Conservation (phyloP, 2,797 vertebrate genomes). For the Squalus acanthias region DNA sequence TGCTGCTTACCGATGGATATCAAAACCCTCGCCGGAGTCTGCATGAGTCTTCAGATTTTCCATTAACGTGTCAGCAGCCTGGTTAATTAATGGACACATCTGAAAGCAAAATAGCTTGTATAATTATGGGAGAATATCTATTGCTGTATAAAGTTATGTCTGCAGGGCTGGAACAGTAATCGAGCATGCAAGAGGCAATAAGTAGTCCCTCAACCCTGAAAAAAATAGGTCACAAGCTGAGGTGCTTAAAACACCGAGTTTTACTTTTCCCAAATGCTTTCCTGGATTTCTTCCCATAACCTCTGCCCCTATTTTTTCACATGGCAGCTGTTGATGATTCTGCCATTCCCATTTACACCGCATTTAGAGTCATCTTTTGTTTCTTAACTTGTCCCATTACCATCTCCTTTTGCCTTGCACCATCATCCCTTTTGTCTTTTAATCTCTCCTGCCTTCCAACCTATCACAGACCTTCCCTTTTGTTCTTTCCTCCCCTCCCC, state of each 20-base stretch:
- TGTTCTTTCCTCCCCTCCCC: too few relatives aligned
- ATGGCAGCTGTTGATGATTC: too few relatives aligned
- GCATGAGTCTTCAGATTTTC: conserved; percentile 67
- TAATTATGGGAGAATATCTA: background rate
- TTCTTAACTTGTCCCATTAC: too few relatives aligned
- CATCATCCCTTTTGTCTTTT: too few relatives aligned
- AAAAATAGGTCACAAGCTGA: background rate
- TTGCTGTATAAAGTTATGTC: background rate
- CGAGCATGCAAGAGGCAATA: background rate
- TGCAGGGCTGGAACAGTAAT: background rate
- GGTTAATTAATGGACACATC: conserved; percentile 84
- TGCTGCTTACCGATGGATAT: conserved; percentile 78
- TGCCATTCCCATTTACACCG: too few relatives aligned
- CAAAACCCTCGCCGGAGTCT: conserved; percentile 70
- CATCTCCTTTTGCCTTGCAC: too few relatives aligned
- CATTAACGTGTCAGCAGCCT: conserved; percentile 69
- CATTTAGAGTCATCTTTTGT: too few relatives aligned
- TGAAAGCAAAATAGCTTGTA: conserved; percentile 48
- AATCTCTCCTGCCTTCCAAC: too few relatives aligned
- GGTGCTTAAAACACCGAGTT: background rate
- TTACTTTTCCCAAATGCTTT: background rate
- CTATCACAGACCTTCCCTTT: too few relatives aligned
- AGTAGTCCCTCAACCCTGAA: background rate
- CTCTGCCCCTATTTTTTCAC: too few relatives aligned
- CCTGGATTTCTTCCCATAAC: background rate